These are phyloP conservation scores for Coregonus sp. DNA, from an alignment of 2,797 vertebrate genomes.

Conservation along the genomic window DNA sequence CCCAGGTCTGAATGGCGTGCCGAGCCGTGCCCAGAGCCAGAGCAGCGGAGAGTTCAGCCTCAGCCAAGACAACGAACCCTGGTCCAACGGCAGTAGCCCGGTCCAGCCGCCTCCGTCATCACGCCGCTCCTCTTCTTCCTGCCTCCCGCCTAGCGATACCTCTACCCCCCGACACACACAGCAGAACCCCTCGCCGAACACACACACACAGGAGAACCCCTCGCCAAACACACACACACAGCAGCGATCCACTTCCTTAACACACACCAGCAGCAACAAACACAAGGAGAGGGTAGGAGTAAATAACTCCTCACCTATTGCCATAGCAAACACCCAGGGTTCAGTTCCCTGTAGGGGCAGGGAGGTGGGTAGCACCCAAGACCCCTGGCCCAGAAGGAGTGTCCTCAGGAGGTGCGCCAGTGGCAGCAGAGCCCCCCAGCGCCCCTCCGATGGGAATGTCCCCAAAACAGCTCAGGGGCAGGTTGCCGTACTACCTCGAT, in stretches of 20 bases:
- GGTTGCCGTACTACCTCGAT: conserved; percentile 32
- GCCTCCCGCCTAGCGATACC: conserved; percentile 66
- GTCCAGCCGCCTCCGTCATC: conserved; percentile 78
- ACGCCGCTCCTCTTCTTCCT: conserved; percentile 65
- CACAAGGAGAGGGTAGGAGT: conserved; percentile 62
- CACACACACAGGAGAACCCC: conserved; percentile 23
- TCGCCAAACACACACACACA: conserved; percentile 36
- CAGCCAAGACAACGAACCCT: conserved; percentile 86
- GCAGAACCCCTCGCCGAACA: conserved; percentile 16
- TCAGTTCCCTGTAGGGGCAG: conserved; percentile 36
- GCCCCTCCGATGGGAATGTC: conserved; percentile 53
- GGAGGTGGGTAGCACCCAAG: conserved; percentile 46
- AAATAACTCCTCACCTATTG: conserved; percentile 11
- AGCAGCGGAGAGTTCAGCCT: conserved; percentile 91
- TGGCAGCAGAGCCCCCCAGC: conserved; percentile 49
- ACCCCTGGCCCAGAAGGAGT: conserved; percentile 69
- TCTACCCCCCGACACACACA: conserved; percentile 76
- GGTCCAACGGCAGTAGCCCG: conserved; percentile 91
- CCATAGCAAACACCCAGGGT: conserved; percentile 26
- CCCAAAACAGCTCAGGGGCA: conserved; percentile 39
- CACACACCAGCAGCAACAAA: conserved; percentile 26
- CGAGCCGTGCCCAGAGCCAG: conserved; percentile 89
- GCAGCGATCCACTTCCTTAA: conserved; percentile 51
- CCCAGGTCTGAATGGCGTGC: conserved; percentile 66
- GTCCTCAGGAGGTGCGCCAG: conserved; percentile 57